A percentile compares a stretch with the other conserved stretches of the same genome.
phyloP scores from a whole-genome alignment of 1,140 invertebrate genomes.

The Drosophila pseudoananassae region DNA sequence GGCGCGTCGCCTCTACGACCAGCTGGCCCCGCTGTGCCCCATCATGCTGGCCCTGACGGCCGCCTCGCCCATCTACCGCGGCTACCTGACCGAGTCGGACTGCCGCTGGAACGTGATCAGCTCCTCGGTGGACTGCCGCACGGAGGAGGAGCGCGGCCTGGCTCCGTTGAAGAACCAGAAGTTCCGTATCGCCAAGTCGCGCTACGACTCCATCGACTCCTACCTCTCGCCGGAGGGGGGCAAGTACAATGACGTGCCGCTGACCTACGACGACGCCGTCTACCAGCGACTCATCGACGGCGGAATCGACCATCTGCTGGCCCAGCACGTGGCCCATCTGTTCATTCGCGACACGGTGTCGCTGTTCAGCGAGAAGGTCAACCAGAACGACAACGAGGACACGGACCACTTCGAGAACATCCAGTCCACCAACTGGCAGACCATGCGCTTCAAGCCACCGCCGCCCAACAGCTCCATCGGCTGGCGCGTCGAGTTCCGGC shows the following conservation, averaged over 20 bases:
- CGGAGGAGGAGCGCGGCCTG: conserved; percentile 95
- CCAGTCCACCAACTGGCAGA: conserved; percentile 99
- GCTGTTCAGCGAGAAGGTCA: conserved; percentile 97
- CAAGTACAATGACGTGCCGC: conserved; percentile 84
- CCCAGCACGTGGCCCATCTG: conserved; percentile 98
- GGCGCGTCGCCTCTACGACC: conserved; percentile 98
- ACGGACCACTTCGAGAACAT: conserved; percentile 99
- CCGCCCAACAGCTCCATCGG: conserved; percentile 97
- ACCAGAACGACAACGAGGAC: conserved; percentile 97
- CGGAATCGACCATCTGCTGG: conserved; percentile 95
- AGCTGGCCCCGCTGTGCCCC: conserved; percentile 97
- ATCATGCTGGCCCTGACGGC: conserved; percentile 99
- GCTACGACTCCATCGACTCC: conserved; percentile 99
- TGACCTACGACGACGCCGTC: conserved; percentile 94
- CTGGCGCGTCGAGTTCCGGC: conserved; percentile 99
- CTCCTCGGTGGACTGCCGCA: conserved; percentile 97
- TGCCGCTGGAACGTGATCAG: conserved; percentile 98
- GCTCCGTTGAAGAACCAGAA: conserved; percentile 90
- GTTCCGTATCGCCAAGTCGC: conserved; percentile 96
- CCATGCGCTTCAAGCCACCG: conserved; percentile 99
- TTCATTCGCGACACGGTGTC: conserved; percentile 99
- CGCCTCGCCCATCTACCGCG: conserved; percentile 96
- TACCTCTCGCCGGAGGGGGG: conserved; percentile 95
- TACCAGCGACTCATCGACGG: conserved; percentile 91
- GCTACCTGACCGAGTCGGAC: conserved; percentile 97